Conservation (phyloP, 2,113 vertebrate genomes). For the Mesocricetus auratus region DNA sequence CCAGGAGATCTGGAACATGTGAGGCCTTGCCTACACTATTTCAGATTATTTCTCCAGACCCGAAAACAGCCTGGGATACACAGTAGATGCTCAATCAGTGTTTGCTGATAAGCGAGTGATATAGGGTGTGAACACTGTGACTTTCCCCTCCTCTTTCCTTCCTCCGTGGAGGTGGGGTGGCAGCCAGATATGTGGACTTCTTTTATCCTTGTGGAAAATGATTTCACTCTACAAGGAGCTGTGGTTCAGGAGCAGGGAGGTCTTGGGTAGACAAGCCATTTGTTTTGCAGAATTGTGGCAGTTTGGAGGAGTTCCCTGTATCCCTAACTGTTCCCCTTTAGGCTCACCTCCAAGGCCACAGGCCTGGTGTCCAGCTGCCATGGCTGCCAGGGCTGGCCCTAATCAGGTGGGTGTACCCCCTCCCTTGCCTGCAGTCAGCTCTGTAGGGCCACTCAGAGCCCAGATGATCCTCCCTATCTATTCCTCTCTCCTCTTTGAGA, state of each 20-base stretch:
- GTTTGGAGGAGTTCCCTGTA: background rate
- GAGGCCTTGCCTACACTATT: background rate
- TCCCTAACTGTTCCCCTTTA: background rate
- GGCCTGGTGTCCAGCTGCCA: background rate
- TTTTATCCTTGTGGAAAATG: background rate
- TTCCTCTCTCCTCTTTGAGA: background rate
- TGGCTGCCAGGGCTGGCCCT: background rate
- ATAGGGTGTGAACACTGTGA: background rate
- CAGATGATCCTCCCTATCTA: background rate
- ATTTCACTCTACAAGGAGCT: too few species aligned
- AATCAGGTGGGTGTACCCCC: too few species aligned
- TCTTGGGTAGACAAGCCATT: background rate
- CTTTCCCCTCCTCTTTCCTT: background rate
- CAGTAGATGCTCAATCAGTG: background rate
- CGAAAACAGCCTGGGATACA: background rate
- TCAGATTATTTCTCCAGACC: background rate
- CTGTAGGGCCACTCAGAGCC: too few species aligned
- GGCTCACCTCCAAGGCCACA: background rate
- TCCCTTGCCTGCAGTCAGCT: background rate
- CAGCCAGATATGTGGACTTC: background rate
- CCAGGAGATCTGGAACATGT: rapidly evolving
- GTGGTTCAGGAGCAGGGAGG: background rate
- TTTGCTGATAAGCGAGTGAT: background rate
- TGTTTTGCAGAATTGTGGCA: background rate
- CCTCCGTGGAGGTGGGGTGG: background rate